Conservation (phyloP, 2,888 invertebrate genomes). For the Phanerotoma sp. region DNA sequence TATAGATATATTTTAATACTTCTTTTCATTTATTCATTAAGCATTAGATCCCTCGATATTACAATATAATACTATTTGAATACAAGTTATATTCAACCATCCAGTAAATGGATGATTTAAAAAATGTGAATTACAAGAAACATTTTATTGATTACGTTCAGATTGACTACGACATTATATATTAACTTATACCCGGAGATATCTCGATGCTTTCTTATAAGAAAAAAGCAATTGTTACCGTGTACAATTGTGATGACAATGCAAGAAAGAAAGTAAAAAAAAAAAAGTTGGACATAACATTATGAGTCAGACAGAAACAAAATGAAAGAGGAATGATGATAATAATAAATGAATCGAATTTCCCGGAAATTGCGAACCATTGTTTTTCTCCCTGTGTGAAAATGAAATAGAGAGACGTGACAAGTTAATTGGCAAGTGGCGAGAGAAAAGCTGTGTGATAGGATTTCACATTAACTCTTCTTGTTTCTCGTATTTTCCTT, state of each 20-base stretch:
- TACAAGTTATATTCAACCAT: background rate
- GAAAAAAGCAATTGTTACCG: slow-evolving; percentile 11
- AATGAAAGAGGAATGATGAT: slow-evolving; percentile 9
- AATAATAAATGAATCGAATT: slow-evolving; percentile 25
- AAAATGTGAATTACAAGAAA: slow-evolving; percentile 16
- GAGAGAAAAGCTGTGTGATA: slow-evolving; percentile 17
- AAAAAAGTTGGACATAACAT: background rate
- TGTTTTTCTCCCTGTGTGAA: slow-evolving; percentile 1
- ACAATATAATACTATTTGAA: slow-evolving; percentile 17
- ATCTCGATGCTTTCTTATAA: background rate
- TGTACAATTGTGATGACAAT: slow-evolving; percentile 15
- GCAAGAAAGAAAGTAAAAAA: background rate
- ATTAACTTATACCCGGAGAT: slow-evolving; percentile 2
- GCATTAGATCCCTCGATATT: background rate
- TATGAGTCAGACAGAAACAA: background rate
- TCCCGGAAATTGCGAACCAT: slow-evolving; percentile 15
- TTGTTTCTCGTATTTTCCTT: slow-evolving; percentile 4
- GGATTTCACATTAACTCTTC: slow-evolving; percentile 17
- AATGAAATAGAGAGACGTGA: slow-evolving; percentile 21
- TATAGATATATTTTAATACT: slow-evolving; percentile 28
- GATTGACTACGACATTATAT: slow-evolving; percentile 19
- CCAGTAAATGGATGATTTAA: background rate
- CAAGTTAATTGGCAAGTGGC: slow-evolving; percentile 33
- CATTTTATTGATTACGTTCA: slow-evolving; percentile 6
- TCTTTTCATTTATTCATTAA: background rate